Base-by-base conservation (phyloP, 2,888 invertebrate genomes). In the Aphrophora alni region DNA sequence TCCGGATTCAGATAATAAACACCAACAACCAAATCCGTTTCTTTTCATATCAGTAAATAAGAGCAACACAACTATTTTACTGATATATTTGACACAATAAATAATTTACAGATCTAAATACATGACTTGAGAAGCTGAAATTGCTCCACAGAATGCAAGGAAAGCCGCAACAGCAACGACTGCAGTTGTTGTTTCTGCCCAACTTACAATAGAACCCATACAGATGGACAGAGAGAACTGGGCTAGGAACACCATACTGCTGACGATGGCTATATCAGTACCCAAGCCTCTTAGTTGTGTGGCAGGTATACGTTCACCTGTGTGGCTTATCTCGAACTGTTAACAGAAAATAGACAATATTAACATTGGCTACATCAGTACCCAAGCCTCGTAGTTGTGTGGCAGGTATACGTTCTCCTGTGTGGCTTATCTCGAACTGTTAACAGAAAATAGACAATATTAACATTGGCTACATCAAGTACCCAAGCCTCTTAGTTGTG, bases 211-310 rank as follows among this genome's bases (percentile, higher is more conserved):
- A 28, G 93, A 92, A 0, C 97, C 97, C 92, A 97, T 94, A 85
- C 94, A 93, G 85, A 96, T 90, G 0, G 98, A 98, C 14, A 98
- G 91, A 51, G 96, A 90, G 86, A 98, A 96, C 88, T 98, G 98
- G 0, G 98, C 98, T 83, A 98, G 91, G 88, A 98, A 98, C 2
- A 97, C 98, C 94, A 98, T 98, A 87, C 96, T 96, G 87, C 97
- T 96, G 51, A 98, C 95, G 77, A 98, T 93, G 0, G 98, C 98
- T 0, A 98, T 93, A 87, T 98, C 98, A 0, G 98, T 98, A 8
- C 98, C 98, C 77, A 98, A 91, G 5, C 98, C 98, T 12, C 98
- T 93, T n/a, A 94, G 90, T 80, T 92, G 92, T 0, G 91, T 91
- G 74, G 92, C 90, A 81, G 90, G 87, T 84, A 90, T 90, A 7